phyloP scores from a whole-genome alignment of 2,888 invertebrate genomes.

The Celastrina argiolus region DNA sequence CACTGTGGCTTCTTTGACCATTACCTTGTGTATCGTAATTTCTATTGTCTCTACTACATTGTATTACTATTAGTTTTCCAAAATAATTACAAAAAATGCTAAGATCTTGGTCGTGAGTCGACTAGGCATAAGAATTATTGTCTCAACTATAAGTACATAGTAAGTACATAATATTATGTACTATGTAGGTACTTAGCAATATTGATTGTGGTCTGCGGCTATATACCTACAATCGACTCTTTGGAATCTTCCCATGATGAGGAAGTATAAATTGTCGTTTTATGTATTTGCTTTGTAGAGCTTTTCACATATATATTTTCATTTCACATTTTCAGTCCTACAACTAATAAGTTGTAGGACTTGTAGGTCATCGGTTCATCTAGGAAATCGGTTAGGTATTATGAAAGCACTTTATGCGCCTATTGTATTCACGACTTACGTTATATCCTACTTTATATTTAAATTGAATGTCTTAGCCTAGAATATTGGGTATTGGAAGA shows the following conservation, averaged over 20 bases:
- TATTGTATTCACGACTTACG: slow-evolving; percentile 33
- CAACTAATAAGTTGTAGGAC: too few species aligned
- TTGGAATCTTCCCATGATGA: slow-evolving; percentile 34
- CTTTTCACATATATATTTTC: slow-evolving; percentile 53
- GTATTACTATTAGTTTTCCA: too few species aligned
- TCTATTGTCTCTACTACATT: neutral
- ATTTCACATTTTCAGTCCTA: neutral
- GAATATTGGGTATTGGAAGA: slow-evolving; percentile 4
- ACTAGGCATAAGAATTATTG: too few species aligned
- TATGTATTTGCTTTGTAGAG: slow-evolving; percentile 53
- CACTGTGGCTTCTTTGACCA: neutral
- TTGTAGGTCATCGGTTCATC: slow-evolving; percentile 43
- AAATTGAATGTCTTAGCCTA: neutral
- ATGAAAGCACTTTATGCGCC: slow-evolving; percentile 41
- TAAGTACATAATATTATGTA: too few species aligned
- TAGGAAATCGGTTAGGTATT: slow-evolving; percentile 48
- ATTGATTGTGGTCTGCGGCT: too few species aligned
- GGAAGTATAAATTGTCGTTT: slow-evolving; percentile 39
- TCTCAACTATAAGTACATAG: too few species aligned
- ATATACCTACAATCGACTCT: slow-evolving; percentile 32
- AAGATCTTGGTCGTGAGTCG: slow-evolving; percentile 4
- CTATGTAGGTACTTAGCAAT: too few species aligned
- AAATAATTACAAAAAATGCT: neutral
- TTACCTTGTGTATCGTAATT: neutral
- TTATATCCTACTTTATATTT: slow-evolving; percentile 9